Percentiles rank a stretch among this genome's conserved stretches.
These are phyloP conservation scores for Podocnemis expansa DNA, from an alignment of 2,113 vertebrate genomes.

Conservation along the genomic window DNA sequence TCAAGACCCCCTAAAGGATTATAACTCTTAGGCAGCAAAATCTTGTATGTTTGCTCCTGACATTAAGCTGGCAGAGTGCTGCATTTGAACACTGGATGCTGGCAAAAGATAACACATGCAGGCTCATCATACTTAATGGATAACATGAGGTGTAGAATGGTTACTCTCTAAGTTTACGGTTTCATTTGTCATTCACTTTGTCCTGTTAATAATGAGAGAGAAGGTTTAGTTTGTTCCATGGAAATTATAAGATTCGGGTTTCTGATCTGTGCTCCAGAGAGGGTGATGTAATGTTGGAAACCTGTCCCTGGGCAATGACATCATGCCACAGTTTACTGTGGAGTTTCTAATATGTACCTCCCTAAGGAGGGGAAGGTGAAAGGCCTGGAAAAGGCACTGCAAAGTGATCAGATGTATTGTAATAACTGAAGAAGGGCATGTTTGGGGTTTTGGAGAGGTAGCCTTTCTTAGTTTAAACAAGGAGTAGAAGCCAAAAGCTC, in stretches of 20 bases:
- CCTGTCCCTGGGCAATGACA: constrained; percentile 60
- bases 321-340: constrained; percentile 61
- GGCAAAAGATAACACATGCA: not conserved
- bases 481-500: not conserved
- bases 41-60: not conserved
- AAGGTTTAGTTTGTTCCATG: constrained; percentile 63
- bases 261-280: constrained; percentile 45
- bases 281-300: constrained; percentile 76
- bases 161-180: constrained; percentile 10
- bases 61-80: not conserved
- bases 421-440: not conserved
- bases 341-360: constrained; percentile 25
- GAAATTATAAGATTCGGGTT: constrained; percentile 77
- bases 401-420: fast-evolving
- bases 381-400: not conserved
- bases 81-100: not conserved
- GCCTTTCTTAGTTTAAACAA: not conserved
- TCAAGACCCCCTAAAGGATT: fast-evolving
- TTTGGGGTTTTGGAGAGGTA: not conserved
- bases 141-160: not conserved
- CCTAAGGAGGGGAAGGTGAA: not conserved
- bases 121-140: constrained; percentile 37
- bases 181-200: not conserved
- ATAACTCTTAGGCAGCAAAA: not conserved
- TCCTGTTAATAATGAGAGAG: not conserved